Base-by-base conservation (phyloP, 2,888 invertebrate genomes). In the Agriopis marginaria region DNA sequence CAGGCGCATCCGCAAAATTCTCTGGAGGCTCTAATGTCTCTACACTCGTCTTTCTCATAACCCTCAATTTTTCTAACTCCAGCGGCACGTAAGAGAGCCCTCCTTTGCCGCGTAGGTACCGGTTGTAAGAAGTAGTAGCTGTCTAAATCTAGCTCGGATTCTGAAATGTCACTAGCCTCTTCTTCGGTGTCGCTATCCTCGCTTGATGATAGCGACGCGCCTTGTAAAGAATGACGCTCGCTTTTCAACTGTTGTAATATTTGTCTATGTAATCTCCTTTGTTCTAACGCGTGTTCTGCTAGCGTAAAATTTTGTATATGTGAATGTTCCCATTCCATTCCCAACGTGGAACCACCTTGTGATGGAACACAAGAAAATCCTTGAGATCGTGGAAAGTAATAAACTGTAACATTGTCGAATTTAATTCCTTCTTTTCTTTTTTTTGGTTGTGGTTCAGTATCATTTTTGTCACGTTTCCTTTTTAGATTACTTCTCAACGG, bases 1-100 rank as follows among this genome's bases (percentile, higher is more conserved):
- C 99, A 99, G 58, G 97, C 96, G 88, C 99, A 99, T 53, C 99
- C 99, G 89, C 99, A 99, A 81, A 98, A 97, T 87, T 99, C 99
- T 17, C 99, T 95, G 7, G 98, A 98, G 40, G 97, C 96, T 74
- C 99, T 95, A 79, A 99, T 99, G 77, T 98, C 97, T 66, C 98
- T 96, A 87, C 99, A 99, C 84, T 99, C 98, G 85, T 98, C 98
- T 89, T 99, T 99, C 92, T 99, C 99, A 70, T 96, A 92, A 5
- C 97, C 96, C 89, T 99, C 99, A 81, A 99, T 99, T 93, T 98
- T 98, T 63, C 98, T 95, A 0, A 99, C 97, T 0, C 99, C 99
- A 8, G 99, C 97, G n/a, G 98, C 97, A 65, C 99, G 95, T 17
- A 99, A 94, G 63, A 99, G 93, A 4, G 97, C 97, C 70, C 99